A percentile compares a stretch with the other conserved stretches of the same genome.
These are phyloP conservation scores for Gorsachius magnificus DNA, from an alignment of 2,797 vertebrate genomes.

Conservation along the genomic window DNA sequence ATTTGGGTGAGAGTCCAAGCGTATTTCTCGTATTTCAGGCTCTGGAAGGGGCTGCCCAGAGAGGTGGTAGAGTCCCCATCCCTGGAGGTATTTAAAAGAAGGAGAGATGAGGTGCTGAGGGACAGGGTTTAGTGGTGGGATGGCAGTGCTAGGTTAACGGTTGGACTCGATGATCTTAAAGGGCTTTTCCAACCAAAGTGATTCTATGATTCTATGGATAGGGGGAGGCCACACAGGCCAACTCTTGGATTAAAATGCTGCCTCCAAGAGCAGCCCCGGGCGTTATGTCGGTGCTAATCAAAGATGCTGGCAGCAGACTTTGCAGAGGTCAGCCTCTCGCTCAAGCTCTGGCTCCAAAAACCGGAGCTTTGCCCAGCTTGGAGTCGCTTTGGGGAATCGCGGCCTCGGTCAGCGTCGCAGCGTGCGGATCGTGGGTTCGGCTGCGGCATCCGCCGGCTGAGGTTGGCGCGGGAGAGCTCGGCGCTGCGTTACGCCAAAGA, in stretches of 20 bases:
- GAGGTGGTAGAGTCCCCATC: no score
- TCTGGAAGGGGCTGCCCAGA: no score
- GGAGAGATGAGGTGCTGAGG: no score
- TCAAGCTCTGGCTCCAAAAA: neutral
- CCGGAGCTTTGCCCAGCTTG: fast-evolving
- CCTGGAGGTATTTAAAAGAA: no score
- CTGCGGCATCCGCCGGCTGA: neutral
- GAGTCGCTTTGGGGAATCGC: neutral
- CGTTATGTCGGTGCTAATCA: fast-evolving
- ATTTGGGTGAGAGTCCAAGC: neutral
- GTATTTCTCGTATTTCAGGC: no score
- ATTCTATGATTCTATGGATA: no score
- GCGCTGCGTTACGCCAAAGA: neutral
- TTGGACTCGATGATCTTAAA: no score
- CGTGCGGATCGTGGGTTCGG: fast-evolving
- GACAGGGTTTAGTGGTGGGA: no score
- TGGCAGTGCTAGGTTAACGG: no score
- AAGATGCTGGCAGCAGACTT: neutral
- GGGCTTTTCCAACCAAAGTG: no score
- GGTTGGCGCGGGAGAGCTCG: neutral
- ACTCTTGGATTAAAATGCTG: neutral
- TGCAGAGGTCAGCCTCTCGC: neutral
- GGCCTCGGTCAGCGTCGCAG: fast-evolving
- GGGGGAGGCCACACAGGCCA: neutral
- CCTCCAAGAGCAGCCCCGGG: neutral